Base-by-base conservation (phyloP, 2,888 invertebrate species). In the Caenorhabditis becei region DNA sequence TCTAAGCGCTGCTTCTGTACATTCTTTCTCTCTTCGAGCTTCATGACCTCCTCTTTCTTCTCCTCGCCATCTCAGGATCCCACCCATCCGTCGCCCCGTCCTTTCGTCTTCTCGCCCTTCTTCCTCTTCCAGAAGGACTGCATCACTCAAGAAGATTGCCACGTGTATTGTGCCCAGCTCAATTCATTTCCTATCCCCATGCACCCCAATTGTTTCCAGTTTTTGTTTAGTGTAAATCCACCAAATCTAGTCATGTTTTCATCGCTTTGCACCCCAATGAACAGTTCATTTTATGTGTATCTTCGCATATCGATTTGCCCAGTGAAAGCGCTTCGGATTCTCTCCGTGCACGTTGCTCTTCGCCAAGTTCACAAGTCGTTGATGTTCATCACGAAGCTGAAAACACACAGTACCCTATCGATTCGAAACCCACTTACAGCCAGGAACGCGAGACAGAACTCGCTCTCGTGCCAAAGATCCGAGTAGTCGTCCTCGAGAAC, bases 1-100 rank as follows among this genome's bases (percentile, higher is more conserved):
- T 89, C 74, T 89, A 79, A 79, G 8, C 16, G 14, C 23, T 44
- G 20, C n/a, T n/a, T n/a, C n/a, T 61, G 61, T 61, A 44, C 26
- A 61, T 41, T 44, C 24, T 5, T 16, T 18, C 16, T 32, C 26
- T 32, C 35, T 35, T 63, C 51, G 77, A 77, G 77, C 77, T 77
- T 77, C 77, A 77, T 77, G 77, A 77, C 77, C 63, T 69, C 53
- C 26, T 65, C 56, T 49, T 51, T 51, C 28, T 16, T 35, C 11
- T 61, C 56, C 58, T 47, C 26, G 23, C 61, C 77, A 77, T 77
- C 77, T 77, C 77, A 77, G 74, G 74, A 72, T 70, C 28, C 59
- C 58, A 58, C 49, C 67, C 67, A 54, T 37, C 61, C 44, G 32
- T 10, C 10, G 4, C 49, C 5, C 14, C 41, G 14, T 7, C 35